Conservation (phyloP, 2,797 vertebrate genomes). For the Oreochromis mossambicus region DNA sequence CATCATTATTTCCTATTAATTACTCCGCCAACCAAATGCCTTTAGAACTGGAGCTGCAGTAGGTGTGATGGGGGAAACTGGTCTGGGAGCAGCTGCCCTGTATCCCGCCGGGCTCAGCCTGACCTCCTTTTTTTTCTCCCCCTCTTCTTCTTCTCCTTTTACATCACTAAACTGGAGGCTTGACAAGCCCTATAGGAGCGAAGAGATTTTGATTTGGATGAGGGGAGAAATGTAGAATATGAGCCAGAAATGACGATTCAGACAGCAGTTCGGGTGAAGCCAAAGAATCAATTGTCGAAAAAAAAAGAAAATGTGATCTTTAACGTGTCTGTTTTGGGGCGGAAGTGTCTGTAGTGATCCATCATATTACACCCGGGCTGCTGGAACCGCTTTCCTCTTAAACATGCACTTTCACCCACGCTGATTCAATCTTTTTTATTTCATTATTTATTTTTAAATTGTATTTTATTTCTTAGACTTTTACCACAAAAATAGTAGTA, state of each 20-base stretch:
- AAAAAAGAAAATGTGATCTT: not conserved
- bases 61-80: slow-evolving; percentile 71
- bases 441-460: not conserved
- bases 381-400: not conserved
- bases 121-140: slow-evolving; percentile 68
- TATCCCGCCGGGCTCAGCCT: slow-evolving; percentile 68
- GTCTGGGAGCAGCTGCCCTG: slow-evolving; percentile 79
- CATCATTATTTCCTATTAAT: slow-evolving; percentile 75
- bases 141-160: slow-evolving; percentile 32
- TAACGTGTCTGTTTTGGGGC: slow-evolving; percentile 15
- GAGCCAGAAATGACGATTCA: slow-evolving; percentile 73
- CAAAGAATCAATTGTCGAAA: slow-evolving; percentile 27
- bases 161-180: slow-evolving; percentile 71
- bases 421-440: not conserved
- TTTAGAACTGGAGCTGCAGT: slow-evolving; percentile 48
- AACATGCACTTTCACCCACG: not conserved
- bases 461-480: not conserved
- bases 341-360: slow-evolving; percentile 37
- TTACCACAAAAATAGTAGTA: not conserved
- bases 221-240: slow-evolving; percentile 72
- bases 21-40: slow-evolving; percentile 64
- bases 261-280: slow-evolving; percentile 27
- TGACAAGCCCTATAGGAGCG: slow-evolving; percentile 69
- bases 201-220: slow-evolving; percentile 69
- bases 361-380: slow-evolving; percentile 35